Base-by-base conservation (phyloP, 1,140 invertebrate genomes). In the Plectrocnemia conspersa region DNA sequence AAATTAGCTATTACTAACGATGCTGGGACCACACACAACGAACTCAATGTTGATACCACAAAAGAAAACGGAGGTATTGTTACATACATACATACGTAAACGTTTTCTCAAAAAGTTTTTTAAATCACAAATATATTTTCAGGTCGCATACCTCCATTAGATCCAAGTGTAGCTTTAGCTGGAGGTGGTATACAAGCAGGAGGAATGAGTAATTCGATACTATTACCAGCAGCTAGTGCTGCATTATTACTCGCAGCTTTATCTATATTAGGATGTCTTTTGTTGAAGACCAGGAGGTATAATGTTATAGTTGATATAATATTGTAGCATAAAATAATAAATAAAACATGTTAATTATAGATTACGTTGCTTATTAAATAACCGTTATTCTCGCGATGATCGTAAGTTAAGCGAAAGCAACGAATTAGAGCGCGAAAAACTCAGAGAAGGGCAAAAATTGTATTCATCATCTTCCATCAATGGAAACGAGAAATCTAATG, bases 1-100 rank as follows among this genome's bases (percentile, higher is more conserved):
- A 73, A 79, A 38, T 72, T 90, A 11, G 82, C 81, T 21, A 86
- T 85, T 1, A 78, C 84, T 66, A 89, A 85, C 65, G 86, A 89
- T 58, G 86, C 87, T 5, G 88, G 88, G 0, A 69, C 72, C 21
- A 79, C 81, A 53, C 52, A 64, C 0, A 68, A 70, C 32, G 70
- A 69, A 0, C 56, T 74, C 1, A 64, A 68, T 22, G 72, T 70
- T 3, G 72, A 76, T 48, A 76, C 73, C 1, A 66, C 70, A 41
- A 76, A 72, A 5, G 59, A 72, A 3, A 62, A 72, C 52, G 73
- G 73, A 65, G 71, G 73, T 73, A 45, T 19, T 33, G 3, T 9
- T 29, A 11, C 3, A 44, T 25, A 29, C 5, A 24, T 7, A 29
- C 4, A 11, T 32, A 25, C 19, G 11, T 36, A 4, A 22, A 49